These are phyloP conservation scores for Salmo trutta DNA, from an alignment of 2,797 vertebrate species.

Conservation along the genomic window DNA sequence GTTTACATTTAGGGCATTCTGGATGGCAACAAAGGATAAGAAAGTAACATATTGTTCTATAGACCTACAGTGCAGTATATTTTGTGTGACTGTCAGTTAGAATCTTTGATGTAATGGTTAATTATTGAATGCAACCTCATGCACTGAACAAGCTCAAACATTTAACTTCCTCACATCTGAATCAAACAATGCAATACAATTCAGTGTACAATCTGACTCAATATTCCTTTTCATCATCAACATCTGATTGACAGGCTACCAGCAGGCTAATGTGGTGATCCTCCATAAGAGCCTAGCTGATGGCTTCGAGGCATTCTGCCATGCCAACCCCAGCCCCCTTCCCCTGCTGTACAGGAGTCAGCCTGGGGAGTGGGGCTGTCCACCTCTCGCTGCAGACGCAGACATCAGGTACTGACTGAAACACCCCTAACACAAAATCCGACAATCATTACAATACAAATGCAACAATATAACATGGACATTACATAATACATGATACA, in stretches of 20 bases:
- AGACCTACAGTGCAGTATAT: not conserved
- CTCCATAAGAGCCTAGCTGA: slow-evolving; percentile 77
- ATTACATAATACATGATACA: not conserved
- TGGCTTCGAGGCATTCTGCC: slow-evolving; percentile 82
- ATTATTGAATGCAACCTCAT: not conserved
- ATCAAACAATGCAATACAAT: not conserved
- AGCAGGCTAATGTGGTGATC: slow-evolving; percentile 79
- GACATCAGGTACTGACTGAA: slow-evolving; percentile 76
- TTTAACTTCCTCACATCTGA: not conserved
- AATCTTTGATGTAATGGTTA: not conserved
- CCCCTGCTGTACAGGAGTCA: slow-evolving; percentile 80
- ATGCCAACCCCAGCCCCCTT: slow-evolving; percentile 76
- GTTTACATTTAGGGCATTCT: not conserved
- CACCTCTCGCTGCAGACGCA: slow-evolving; percentile 57
- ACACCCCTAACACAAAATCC: not conserved
- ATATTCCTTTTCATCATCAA: no score
- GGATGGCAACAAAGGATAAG: not conserved
- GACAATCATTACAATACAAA: not conserved
- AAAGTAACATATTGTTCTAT: not conserved
- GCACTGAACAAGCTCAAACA: not conserved
- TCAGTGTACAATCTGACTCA: not conserved
- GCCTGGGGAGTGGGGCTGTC: slow-evolving; percentile 76
- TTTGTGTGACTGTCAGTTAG: not conserved
- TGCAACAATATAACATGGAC: not conserved
- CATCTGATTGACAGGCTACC: slow-evolving; percentile 68